Evolutionary conservation across 2,113 vertebrate genomes (phyloP), one percentile per base, ranked within the genome.

Genomic region (Solea solea): DNA sequence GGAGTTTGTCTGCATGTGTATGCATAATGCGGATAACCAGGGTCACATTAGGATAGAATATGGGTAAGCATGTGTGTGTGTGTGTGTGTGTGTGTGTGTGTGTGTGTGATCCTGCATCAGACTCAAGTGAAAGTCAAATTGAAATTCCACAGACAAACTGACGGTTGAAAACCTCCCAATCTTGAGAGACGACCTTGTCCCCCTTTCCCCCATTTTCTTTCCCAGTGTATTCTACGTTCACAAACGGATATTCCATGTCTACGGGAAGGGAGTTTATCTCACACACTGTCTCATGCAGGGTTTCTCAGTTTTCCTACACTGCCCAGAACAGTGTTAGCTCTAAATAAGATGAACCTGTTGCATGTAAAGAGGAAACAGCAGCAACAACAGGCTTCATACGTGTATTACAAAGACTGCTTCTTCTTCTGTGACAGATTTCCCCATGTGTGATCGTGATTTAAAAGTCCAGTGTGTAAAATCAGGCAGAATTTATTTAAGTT

Each of bases 101-200:
- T 9, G 48, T 8, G 7, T 55, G 52, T 64, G 54, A 2, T 42
- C 39, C 48, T 62, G 76, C 57, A 71, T 70, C 74, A 44, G 45
- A 58, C 45, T 58, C 46, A 9, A 11, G 3, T 52, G 71, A 51
- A 71, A 61, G 21, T 21, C 48, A 78, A 76, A 81, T 68, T 79
- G 15, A 80, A 75, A 76, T 75, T 40, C 64, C 16, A 52, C n/a
- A 71, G 83, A 79, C 74, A 76, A 72, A 69, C 48, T 54, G 69
- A 68, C 41, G 57, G 49, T 50, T 70, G 15, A 79, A 72, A 77
- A 67, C 25, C 25, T 53, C 58, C 21, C 25, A 6, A 75, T 74
- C 48, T 55, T 64, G 13, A 83, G 58, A 59, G 68, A 78, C 7
- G 58, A 81, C 80, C 78, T 85, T 66, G 68, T 1, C 46, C n/a